Evolutionary conservation across 2,797 vertebrate species (phyloP).

Genomic region (Sebastes iracundus): DNA sequence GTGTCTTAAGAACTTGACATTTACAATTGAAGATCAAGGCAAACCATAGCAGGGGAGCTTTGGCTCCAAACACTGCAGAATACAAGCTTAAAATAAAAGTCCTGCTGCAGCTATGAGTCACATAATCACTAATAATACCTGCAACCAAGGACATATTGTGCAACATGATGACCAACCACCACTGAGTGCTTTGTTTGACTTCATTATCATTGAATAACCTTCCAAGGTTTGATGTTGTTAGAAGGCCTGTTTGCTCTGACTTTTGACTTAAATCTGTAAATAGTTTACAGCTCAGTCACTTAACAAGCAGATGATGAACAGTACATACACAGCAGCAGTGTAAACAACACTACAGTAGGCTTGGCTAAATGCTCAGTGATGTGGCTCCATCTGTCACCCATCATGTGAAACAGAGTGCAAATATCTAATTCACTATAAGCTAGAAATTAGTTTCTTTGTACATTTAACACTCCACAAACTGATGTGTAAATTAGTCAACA

Average conservation of each 20-base stretch:
- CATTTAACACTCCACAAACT: neutral
- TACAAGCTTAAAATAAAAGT: neutral
- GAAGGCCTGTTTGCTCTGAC: neutral
- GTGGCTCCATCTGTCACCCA: slow-evolving; percentile 18
- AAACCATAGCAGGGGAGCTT: neutral
- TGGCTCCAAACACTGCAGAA: neutral
- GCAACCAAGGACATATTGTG: neutral
- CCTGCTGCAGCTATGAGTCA: slow-evolving; percentile 6
- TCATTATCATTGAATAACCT: neutral
- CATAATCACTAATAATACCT: neutral
- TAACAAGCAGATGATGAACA: neutral
- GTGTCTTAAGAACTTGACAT: neutral
- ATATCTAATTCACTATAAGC: neutral
- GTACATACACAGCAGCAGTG: neutral
- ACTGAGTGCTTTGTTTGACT: neutral
- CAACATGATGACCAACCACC: neutral
- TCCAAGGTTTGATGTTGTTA: neutral
- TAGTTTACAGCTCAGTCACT: neutral
- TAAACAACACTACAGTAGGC: slow-evolving; percentile 13
- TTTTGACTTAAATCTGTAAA: slow-evolving; percentile 7
- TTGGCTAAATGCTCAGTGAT: slow-evolving; percentile 1
- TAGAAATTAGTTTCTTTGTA: neutral
- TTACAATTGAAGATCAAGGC: neutral
- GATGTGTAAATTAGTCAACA: neutral
- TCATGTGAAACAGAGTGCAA: neutral